Conservation (phyloP, 2,888 invertebrate species). For the Limnephilus rhombicus region DNA sequence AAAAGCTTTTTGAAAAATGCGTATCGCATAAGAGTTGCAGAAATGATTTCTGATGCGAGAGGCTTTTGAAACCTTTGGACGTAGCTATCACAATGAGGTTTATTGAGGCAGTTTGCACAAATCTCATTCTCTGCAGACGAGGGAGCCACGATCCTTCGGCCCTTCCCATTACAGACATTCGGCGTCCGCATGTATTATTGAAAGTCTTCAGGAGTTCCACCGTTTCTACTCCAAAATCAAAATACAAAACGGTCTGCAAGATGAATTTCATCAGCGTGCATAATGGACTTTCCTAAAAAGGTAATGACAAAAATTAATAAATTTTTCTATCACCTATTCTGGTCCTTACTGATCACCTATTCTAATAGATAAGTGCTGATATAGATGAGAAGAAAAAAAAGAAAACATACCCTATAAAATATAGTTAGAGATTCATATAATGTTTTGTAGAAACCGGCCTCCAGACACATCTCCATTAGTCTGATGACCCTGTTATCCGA, state of each 20-base stretch:
- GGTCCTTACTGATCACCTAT: neutral
- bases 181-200: slow-evolving; percentile 72
- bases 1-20: slow-evolving; percentile 78
- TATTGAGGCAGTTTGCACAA: slow-evolving; percentile 79
- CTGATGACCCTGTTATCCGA: slow-evolving; percentile 73
- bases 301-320: slow-evolving; percentile 57
- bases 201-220: slow-evolving; percentile 72
- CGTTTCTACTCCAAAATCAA: slow-evolving; percentile 74
- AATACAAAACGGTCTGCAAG: slow-evolving; percentile 75
- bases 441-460: slow-evolving; percentile 78
- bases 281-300: slow-evolving; percentile 81
- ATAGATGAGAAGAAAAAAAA: neutral
- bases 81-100: slow-evolving; percentile 80
- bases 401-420: slow-evolving; percentile 80
- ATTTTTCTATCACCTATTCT: neutral
- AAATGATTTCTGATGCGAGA: slow-evolving; percentile 81
- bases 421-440: slow-evolving; percentile 82
- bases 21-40: slow-evolving; percentile 78
- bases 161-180: slow-evolving; percentile 72
- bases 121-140: slow-evolving; percentile 76
- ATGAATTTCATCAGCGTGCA: slow-evolving; percentile 79
- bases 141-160: slow-evolving; percentile 68
- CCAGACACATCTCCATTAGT: slow-evolving; percentile 77
- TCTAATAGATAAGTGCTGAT: neutral
- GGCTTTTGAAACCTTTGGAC: slow-evolving; percentile 80